Percentiles rank a stretch among this genome's conserved stretches.
These are phyloP conservation scores for Zaprionus bogoriensis DNA, from an alignment of 2,888 invertebrate species.

Conservation along the genomic window DNA sequence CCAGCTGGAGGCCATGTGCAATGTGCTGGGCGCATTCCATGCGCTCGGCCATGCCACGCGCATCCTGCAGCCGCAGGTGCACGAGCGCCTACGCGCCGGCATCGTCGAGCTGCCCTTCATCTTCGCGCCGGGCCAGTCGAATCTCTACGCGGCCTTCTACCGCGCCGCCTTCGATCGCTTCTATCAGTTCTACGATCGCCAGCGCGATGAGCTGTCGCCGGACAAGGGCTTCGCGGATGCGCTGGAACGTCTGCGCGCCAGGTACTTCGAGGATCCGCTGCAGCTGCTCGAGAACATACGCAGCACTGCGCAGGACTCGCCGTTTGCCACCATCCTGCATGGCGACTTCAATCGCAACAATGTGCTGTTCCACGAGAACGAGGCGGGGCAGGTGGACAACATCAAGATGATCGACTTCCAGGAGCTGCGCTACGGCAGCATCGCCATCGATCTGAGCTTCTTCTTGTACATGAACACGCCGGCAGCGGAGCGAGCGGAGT, in stretches of 20 bases:
- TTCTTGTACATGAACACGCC: slow-evolving; percentile 81
- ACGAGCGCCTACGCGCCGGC: slow-evolving; percentile 63
- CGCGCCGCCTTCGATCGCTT: slow-evolving; percentile 80
- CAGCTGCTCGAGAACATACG: slow-evolving; percentile 75
- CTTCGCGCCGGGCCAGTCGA: slow-evolving; percentile 46
- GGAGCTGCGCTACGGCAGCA: slow-evolving; percentile 79
- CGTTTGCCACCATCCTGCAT: slow-evolving; percentile 52
- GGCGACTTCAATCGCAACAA: slow-evolving; percentile 83
- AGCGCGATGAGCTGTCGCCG: slow-evolving; percentile 29
- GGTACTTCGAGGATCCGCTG: slow-evolving; percentile 72
- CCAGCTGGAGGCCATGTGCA: slow-evolving; percentile 76
- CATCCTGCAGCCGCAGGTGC: slow-evolving; percentile 61
- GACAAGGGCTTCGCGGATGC: slow-evolving; percentile 37
- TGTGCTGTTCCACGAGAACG: slow-evolving; percentile 79
- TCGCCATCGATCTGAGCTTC: slow-evolving; percentile 80
- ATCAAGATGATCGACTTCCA: slow-evolving; percentile 82
- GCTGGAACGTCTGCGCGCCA: slow-evolving; percentile 60
- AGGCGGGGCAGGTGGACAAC: slow-evolving; percentile 51
- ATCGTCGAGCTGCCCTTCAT: slow-evolving; percentile 73
- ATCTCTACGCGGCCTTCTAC: slow-evolving; percentile 74
- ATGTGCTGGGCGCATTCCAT: slow-evolving; percentile 77
- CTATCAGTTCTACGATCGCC: slow-evolving; percentile 76
- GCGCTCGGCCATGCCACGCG: slow-evolving; percentile 76
- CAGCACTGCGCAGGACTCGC: slow-evolving; percentile 23
- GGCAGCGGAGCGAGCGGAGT: slow-evolving; percentile 47